Evolutionary conservation across 1,140 invertebrate species (phyloP), one percentile per base, ranked within the genome.

Genomic region (Calycopis cecrops): DNA sequence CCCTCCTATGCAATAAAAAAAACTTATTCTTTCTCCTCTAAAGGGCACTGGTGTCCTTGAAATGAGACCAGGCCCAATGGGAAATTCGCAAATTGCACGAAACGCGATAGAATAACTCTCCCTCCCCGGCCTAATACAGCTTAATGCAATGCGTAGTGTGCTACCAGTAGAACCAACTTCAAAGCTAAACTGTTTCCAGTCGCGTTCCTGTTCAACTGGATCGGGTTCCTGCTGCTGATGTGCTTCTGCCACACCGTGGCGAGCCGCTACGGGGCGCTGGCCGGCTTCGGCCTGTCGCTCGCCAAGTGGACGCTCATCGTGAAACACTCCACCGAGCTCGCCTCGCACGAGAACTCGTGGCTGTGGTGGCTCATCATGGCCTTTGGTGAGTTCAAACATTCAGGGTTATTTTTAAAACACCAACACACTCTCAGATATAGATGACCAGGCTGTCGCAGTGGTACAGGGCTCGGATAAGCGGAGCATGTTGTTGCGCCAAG

Each of bases 241-340:
- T 98, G 96, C 73, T 96, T 97, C 86, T 97, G 96, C 79, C 96
- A 97, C 76, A 97, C 96, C 37, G 95, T 97, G 73, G 96, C 97
- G 44, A 96, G 95, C 38, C 92, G 96, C 66, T 97, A 97, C 83
- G 97, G 97, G 44, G 97, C 97, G 6, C 79, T 98, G 14, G 94
- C 96, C 55, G 96, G 97, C 38, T 97, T 98, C 76, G 97, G 96
- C 6, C 88, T 98, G 7, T 97, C 96, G 9, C 89, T 98, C 60
- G 95, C 96, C 59, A 98, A 98, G 88, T 98, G 96, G 97, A 97
- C 96, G 17, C 90, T 97, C 40, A 97, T 98, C 72, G 95, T 97
- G 3, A 97, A 97, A 84, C 93, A 96, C 73, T 95, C 94, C 56
- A 96, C 95, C 56, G 94, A 96, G 60, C 86, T 96, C 59, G 93